These are phyloP conservation scores for Phaetusa simplex DNA, from an alignment of 2,113 vertebrate genomes.

Conservation along the genomic window DNA sequence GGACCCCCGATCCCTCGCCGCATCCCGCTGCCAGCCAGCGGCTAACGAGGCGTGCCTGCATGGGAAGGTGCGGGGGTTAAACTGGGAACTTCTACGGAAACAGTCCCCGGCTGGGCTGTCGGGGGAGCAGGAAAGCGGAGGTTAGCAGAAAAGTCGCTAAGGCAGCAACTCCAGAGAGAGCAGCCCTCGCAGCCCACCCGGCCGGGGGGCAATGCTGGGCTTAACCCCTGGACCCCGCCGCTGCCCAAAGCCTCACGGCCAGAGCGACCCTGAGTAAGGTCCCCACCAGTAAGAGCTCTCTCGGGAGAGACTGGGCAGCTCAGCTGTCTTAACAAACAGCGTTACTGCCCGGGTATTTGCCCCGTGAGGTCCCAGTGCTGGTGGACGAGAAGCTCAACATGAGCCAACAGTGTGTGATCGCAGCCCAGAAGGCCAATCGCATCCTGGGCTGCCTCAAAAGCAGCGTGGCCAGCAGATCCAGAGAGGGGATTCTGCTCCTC, in stretches of 20 bases:
- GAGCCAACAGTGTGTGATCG: too few relatives aligned
- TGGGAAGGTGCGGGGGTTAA: background rate
- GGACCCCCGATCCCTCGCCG: fast-evolving
- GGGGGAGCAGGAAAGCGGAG: slow-evolving; percentile 7
- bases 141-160: slow-evolving; percentile 57
- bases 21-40: background rate
- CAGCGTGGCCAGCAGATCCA: too few relatives aligned
- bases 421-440: too few relatives aligned
- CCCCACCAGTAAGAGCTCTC: background rate
- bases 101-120: background rate
- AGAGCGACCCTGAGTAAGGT: fast-evolving
- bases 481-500: too few relatives aligned
- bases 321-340: background rate
- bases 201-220: background rate
- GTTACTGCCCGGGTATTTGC: fast-evolving
- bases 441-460: too few relatives aligned
- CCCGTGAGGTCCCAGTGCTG: background rate
- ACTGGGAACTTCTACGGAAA: background rate
- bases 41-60: background rate
- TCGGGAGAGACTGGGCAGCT: background rate
- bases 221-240: background rate
- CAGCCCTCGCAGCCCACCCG: background rate
- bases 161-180: slow-evolving; percentile 14
- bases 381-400: too few relatives aligned
- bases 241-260: background rate